phyloP scores from a whole-genome alignment of 2,888 invertebrate genomes.

The Ormyrus rosae region DNA sequence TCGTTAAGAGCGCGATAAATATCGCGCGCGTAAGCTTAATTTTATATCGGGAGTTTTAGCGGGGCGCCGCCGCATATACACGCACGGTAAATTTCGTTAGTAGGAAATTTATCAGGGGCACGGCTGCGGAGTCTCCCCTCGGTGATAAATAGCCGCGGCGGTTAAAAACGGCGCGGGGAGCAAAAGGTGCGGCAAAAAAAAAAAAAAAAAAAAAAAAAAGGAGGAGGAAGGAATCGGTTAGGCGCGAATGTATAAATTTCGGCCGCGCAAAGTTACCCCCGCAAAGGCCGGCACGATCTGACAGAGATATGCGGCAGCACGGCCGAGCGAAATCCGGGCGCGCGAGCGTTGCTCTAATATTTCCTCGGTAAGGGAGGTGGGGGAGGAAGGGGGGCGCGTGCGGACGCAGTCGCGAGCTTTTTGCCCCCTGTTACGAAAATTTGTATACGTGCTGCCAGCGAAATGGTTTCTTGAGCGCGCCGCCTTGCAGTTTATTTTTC shows the following conservation, averaged over 20 bases:
- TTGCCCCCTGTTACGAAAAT: not conserved
- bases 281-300: not conserved
- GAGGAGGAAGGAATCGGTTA: conserved; percentile 41
- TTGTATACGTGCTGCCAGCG: conserved; percentile 2
- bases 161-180: conserved; percentile 25
- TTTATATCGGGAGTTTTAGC: conserved; percentile 41
- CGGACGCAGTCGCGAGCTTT: not conserved
- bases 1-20: conserved; percentile 42
- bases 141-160: conserved; percentile 40
- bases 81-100: conserved; percentile 37
- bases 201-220: not conserved
- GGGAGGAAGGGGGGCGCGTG: not conserved
- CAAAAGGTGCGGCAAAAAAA: not conserved
- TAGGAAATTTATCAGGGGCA: conserved; percentile 41
- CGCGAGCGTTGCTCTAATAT: conserved; percentile 17
- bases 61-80: not conserved
- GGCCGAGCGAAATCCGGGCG: conserved; percentile 1
- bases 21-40: conserved; percentile 45
- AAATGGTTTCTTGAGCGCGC: not conserved
- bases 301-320: conserved; percentile 40
- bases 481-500: conserved; percentile 6
- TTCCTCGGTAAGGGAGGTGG: not conserved
- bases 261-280: not conserved
- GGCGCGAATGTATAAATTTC: conserved; percentile 43
- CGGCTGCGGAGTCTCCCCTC: not conserved